phyloP scores from a whole-genome alignment of 2,113 vertebrate species.

The Phaethornis superciliosus region DNA sequence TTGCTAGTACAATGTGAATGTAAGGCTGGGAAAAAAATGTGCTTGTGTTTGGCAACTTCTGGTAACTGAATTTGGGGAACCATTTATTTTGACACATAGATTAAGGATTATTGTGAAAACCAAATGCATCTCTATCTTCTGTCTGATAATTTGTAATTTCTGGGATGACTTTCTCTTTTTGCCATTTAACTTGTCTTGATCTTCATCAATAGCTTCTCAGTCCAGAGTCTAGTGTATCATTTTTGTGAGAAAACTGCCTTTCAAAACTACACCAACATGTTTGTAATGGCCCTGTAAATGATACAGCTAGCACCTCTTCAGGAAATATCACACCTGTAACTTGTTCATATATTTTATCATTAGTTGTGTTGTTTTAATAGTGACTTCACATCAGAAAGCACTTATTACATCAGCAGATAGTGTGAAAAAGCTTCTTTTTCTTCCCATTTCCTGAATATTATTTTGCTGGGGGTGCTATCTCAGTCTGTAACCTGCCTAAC shows the following conservation, averaged over 20 bases:
- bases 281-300: background rate
- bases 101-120: background rate
- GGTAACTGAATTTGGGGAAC: background rate
- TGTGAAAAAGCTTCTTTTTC: background rate
- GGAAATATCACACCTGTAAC: background rate
- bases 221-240: background rate
- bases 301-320: background rate
- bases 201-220: background rate
- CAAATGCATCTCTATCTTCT: background rate
- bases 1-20: background rate
- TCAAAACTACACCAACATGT: background rate
- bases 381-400: background rate
- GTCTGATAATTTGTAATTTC: background rate
- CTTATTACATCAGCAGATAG: background rate
- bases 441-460: background rate
- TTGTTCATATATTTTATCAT: background rate
- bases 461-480: background rate
- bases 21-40: background rate
- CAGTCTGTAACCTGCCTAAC: background rate
- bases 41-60: background rate
- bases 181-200: background rate
- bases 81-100: background rate
- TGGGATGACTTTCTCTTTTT: background rate
- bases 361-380: background rate
- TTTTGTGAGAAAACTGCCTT: background rate